phyloP scores from a whole-genome alignment of 1,140 invertebrate species.

The Drosophila kohkoa region DNA sequence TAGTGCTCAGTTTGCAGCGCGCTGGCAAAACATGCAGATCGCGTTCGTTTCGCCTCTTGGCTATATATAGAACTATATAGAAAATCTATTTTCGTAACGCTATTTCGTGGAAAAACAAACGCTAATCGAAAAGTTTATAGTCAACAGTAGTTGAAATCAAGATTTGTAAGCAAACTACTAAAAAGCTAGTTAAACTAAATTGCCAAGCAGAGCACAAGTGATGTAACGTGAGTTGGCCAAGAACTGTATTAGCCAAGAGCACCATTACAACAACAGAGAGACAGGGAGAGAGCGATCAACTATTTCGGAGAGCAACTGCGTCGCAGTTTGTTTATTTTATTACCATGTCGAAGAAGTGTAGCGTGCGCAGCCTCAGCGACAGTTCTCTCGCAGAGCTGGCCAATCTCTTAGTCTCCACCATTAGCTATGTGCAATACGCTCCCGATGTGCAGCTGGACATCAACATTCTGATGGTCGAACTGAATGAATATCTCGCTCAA shows the following conservation, averaged over 20 bases:
- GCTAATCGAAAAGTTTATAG: not conserved
- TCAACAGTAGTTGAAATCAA: not conserved
- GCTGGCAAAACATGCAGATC: conserved; percentile 44
- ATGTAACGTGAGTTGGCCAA: conserved; percentile 19
- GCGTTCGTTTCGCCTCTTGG: conserved; percentile 3
- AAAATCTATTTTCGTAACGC: conserved; percentile 59
- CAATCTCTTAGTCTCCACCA: conserved; percentile 79
- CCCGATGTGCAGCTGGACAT: conserved; percentile 86
- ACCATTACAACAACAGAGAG: not conserved
- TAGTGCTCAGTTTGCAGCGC: conserved; percentile 56
- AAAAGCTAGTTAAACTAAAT: not conserved
- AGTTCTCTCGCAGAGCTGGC: conserved; percentile 75
- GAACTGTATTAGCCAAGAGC: not conserved
- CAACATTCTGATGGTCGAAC: conserved; percentile 86
- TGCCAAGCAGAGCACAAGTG: conserved; percentile 7
- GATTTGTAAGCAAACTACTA: not conserved
- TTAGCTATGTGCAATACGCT: conserved; percentile 76
- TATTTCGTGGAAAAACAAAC: conserved; percentile 4
- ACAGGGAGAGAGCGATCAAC: not conserved
- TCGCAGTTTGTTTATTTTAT: conserved; percentile 67
- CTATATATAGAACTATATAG: conserved; percentile 65
- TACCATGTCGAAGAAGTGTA: conserved; percentile 78
- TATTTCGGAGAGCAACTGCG: conserved; percentile 41
- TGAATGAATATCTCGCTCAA: conserved; percentile 86
- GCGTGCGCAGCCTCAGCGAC: conserved; percentile 76